A percentile compares a stretch with the other conserved stretches of the same genome.
Evolutionary conservation across 2,888 invertebrate genomes (phyloP).

Genomic region (Dynastes grantii): DNA sequence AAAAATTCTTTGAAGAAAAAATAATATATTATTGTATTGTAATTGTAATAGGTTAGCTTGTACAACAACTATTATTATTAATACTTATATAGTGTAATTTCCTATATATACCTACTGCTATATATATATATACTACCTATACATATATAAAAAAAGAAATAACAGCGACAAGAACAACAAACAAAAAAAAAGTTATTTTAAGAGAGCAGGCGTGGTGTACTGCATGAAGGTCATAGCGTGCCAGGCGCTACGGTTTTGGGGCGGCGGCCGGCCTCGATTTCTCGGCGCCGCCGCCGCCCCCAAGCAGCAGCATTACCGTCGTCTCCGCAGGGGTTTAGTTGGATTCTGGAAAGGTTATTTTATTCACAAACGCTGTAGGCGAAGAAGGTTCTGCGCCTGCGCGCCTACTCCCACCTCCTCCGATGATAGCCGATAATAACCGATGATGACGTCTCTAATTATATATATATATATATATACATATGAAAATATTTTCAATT

Average conservation of each 20-base stretch:
- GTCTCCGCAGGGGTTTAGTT: slow-evolving; percentile 82
- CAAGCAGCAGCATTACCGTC: slow-evolving; percentile 77
- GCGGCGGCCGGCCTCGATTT: slow-evolving; percentile 51
- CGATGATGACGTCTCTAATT: neutral
- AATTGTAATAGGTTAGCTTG: slow-evolving; percentile 54
- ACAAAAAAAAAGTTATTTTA: slow-evolving; percentile 7
- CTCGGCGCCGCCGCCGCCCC: slow-evolving; percentile 60
- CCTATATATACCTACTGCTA: slow-evolving; percentile 47
- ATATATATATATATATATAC: slow-evolving; percentile 2
- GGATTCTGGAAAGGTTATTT: slow-evolving; percentile 88
- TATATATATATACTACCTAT: slow-evolving; percentile 24
- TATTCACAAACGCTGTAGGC: slow-evolving; percentile 84
- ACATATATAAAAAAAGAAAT: slow-evolving; percentile 9
- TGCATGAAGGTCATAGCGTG: slow-evolving; percentile 62
- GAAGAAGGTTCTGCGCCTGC: slow-evolving; percentile 68
- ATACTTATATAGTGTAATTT: slow-evolving; percentile 50
- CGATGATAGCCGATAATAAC: slow-evolving; percentile 3
- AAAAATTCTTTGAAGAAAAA: slow-evolving; percentile 13
- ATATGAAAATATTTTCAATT: slow-evolving; percentile 14
- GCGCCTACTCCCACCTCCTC: neutral
- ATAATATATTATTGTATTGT: slow-evolving; percentile 49
- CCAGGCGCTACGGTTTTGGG: slow-evolving; percentile 49
- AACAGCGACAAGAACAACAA: neutral
- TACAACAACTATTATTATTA: slow-evolving; percentile 45
- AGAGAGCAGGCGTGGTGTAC: slow-evolving; percentile 58